Base-by-base conservation (phyloP, 2,888 invertebrate species). In the Theodoxus fluviatilis region DNA sequence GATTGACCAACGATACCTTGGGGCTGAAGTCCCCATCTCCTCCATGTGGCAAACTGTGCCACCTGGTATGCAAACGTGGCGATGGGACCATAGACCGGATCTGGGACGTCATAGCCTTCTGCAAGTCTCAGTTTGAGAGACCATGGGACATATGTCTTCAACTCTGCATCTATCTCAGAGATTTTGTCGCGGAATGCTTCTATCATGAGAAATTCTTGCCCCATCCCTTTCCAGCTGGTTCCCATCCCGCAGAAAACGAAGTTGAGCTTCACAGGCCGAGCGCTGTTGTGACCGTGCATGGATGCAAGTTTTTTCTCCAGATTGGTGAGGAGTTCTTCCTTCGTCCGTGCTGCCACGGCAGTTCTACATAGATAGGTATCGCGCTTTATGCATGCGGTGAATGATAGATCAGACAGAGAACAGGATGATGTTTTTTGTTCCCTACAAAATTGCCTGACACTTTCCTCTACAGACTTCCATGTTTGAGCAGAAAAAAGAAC, bases 191-290 rank as follows among this genome's bases (percentile, higher is more conserved):
- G 61, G 68, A 82, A 82, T 0, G 75, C 68, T 40, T 65, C 68
- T 18, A 47, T 12, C 67, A 80, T 72, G 61, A 82, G 43, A n/a
- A n/a, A n/a, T 49, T 78, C 76, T 55, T 67, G 64, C 55, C 81
- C 78, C 83, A 83, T 83, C 6, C 80, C 80, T 22, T 68, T 68
- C 81, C 81, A 82, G 7, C 75, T 67, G 22, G 81, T 82, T 7
- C 83, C 82, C 67, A 81, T 80, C 1, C 83, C 82, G 73, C 80
- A 76, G 67, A 78, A 83, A 3, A 82, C 80, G 67, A 80, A 82
- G 3, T n/a, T n/a, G n/a, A n/a, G n/a, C n/a, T n/a, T n/a, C n/a
- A n/a, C n/a, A n/a, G n/a, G n/a, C n/a, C n/a, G n/a, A n/a, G n/a
- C n/a, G n/a, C n/a, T n/a, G n/a, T n/a, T n/a, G n/a, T n/a, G n/a